Evolutionary conservation across 2,113 vertebrate species (phyloP).

Genomic region (Coturnix japonica): DNA sequence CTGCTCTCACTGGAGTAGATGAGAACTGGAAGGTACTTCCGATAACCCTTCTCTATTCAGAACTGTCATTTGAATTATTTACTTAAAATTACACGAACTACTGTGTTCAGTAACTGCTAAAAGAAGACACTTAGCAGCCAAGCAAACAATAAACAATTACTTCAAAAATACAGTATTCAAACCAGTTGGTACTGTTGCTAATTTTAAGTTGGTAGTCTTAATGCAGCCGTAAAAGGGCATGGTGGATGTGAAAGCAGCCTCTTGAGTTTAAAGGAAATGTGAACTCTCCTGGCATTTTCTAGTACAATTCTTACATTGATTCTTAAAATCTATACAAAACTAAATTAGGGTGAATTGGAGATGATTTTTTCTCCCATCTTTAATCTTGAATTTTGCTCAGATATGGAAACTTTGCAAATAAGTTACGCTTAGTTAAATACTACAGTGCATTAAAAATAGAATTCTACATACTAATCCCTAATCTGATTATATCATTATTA

Average conservation of each 20-base stretch:
- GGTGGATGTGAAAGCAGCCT: constrained; percentile 48
- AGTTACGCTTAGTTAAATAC: constrained; percentile 20
- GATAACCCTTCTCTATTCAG: not conserved
- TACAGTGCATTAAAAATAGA: constrained; percentile 45
- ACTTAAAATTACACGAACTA: too few species aligned
- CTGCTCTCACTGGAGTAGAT: not conserved
- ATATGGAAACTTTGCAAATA: constrained; percentile 40
- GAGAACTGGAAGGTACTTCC: not conserved
- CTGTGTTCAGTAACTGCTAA: constrained; percentile 13
- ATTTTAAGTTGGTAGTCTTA: constrained; percentile 18
- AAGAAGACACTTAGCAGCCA: not conserved
- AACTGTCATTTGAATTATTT: not conserved
- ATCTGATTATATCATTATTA: constrained; percentile 52
- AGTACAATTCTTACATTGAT: constrained; percentile 44
- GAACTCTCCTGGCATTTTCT: constrained; percentile 60
- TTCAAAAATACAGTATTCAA: not conserved
- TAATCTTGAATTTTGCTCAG: constrained; percentile 48
- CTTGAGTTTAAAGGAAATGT: constrained; percentile 62
- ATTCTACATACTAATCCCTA: constrained; percentile 38
- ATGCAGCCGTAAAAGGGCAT: not conserved
- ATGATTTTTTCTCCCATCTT: constrained; percentile 69
- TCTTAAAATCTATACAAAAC: constrained; percentile 24
- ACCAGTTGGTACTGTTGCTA: not conserved
- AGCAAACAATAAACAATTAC: not conserved
- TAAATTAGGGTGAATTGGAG: constrained; percentile 26